Evolutionary conservation across 2,797 vertebrate species (phyloP).

Genomic region (Cynopterus sphinx): DNA sequence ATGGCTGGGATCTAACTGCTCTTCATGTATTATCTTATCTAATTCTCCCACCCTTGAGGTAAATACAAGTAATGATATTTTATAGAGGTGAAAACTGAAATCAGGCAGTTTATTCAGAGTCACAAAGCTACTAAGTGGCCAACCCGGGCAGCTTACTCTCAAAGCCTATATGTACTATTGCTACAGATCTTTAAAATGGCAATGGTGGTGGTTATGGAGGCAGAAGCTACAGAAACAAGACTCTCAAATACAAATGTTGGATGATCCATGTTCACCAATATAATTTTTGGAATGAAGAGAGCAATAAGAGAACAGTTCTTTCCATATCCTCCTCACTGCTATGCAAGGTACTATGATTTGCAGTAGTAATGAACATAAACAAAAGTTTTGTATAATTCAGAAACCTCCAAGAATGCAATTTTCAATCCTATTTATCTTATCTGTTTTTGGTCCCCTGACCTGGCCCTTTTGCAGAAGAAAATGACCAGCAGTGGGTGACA

Average conservation of each 20-base stretch:
- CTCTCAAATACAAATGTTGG: neutral
- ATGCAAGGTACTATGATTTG: neutral
- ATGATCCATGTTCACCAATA: neutral
- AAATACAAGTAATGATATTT: neutral
- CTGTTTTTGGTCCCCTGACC: conserved; percentile 2
- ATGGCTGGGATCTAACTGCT: neutral
- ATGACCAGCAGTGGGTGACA: neutral
- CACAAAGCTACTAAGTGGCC: neutral
- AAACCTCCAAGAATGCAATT: neutral
- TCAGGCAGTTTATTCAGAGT: neutral
- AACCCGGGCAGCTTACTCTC: neutral
- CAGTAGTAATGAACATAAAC: neutral
- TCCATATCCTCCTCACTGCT: neutral
- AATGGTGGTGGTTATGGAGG: neutral
- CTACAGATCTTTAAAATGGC: neutral
- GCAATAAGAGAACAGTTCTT: neutral
- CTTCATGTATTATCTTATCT: neutral
- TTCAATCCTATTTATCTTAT: neutral
- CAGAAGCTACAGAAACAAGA: neutral
- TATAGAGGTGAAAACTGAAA: neutral
- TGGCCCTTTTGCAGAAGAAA: neutral
- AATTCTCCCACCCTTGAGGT: neutral
- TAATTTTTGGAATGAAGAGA: conserved; percentile 17
- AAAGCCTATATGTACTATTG: neutral
- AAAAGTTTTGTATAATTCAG: conserved; percentile 31